A percentile compares a stretch with the other conserved stretches of the same genome.
These are phyloP conservation scores for Syngnathus scovelli DNA, from an alignment of 2,113 vertebrate species.

Conservation along the genomic window DNA sequence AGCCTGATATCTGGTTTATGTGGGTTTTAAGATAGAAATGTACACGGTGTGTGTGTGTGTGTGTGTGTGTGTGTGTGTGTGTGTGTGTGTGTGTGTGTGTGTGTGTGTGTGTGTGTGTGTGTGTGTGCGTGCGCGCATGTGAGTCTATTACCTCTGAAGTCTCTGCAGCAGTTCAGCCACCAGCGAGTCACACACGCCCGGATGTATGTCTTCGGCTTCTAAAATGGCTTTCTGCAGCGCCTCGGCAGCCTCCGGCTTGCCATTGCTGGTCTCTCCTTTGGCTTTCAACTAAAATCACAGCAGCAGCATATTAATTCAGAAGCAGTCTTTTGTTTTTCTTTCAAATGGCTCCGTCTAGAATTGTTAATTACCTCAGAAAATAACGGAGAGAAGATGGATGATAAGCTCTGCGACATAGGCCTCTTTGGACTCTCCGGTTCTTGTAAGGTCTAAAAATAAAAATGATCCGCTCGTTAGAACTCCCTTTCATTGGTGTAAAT, in stretches of 20 bases:
- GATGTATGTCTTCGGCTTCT: conserved; percentile 85
- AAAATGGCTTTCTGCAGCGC: conserved; percentile 83
- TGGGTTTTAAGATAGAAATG: too few species aligned
- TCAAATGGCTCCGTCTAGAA: not conserved
- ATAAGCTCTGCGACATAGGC: conserved; percentile 86
- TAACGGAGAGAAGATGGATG: conserved; percentile 87
- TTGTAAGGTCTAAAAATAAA: conserved; percentile 47
- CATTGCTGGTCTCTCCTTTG: conserved; percentile 78
- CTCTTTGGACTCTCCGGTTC: conserved; percentile 79
- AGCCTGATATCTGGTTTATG: too few species aligned
- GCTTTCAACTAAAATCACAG: conserved; percentile 76
- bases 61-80: not conserved
- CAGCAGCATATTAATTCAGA: not conserved
- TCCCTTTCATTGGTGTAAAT: not conserved
- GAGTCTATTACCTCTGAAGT: conserved; percentile 81
- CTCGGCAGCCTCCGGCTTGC: conserved; percentile 82
- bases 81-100: not conserved
- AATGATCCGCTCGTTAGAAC: not conserved
- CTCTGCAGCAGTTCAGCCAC: conserved; percentile 87
- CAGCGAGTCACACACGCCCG: conserved; percentile 89
- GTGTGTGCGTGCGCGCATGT: not conserved
- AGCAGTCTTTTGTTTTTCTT: not conserved
- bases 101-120: too few species aligned
- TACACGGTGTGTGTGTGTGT: too few species aligned
- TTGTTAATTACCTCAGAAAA: conserved; percentile 84